Conservation (phyloP, 2,113 vertebrate genomes). For the Mormyrus iriodes region DNA sequence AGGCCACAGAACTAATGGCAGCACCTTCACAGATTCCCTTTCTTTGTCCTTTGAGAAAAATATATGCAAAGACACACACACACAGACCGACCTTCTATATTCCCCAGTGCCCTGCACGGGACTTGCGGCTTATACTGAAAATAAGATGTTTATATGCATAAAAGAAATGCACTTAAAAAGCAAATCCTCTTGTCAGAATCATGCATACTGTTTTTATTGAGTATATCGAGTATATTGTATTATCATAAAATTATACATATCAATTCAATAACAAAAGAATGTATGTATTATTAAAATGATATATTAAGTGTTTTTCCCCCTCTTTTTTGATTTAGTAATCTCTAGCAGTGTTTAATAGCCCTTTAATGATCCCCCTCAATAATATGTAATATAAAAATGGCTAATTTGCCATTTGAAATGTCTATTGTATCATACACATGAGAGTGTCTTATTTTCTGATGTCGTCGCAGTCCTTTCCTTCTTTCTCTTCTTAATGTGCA, state of each 20-base stretch:
- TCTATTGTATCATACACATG: background rate
- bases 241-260: background rate
- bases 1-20: background rate
- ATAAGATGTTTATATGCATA: background rate
- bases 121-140: background rate
- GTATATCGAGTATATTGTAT: background rate
- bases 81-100: background rate
- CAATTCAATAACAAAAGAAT: background rate
- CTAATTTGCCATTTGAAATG: background rate
- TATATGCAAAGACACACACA: background rate
- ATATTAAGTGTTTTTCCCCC: slow-evolving; percentile 38
- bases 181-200: background rate
- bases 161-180: background rate
- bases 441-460: background rate
- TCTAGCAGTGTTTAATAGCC: background rate
- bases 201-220: background rate
- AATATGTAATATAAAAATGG: background rate
- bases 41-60: background rate
- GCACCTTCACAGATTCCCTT: background rate
- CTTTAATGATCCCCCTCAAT: background rate
- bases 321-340: background rate
- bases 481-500: background rate
- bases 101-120: background rate
- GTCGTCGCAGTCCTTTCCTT: background rate
- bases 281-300: background rate